Base-by-base conservation (phyloP, 2,113 vertebrate genomes). In the Rhegmatorhina hoffmannsi region DNA sequence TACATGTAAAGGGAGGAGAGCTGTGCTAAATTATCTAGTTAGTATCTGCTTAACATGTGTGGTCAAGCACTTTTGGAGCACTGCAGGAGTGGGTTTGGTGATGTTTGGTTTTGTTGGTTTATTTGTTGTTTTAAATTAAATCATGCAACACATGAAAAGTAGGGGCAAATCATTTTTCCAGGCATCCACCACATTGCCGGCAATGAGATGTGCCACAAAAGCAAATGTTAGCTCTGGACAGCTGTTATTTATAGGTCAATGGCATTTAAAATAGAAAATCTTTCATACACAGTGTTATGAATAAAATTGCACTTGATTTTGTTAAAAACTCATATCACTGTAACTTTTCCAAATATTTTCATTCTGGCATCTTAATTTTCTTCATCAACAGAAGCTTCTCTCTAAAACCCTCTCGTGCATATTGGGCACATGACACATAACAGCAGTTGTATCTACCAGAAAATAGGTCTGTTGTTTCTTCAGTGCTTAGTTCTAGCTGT, bases 231-330 rank as follows among this genome's bases (percentile, higher is more conserved):
- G 93, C 96, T 94, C 95, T 95, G 96, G 84, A 83, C 92, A 97
- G 96, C 86, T 97, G 96, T 94, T 95, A 90, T 67, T 77, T 97
- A 91, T 83, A 95, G 89, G 94, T 98, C 97, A 98, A 97, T 97
- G 96, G 97, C 97, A 97, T 97, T 97, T 97, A 98, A 98, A 97
- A 97, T 98, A 98, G 97, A 98, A 97, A 92, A 97, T 98, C 95
- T 98, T 97, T 96, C 98, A 97, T 97, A 97, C 92, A 97, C 97
- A 97, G 97, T 97, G 94, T 98, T 97, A 97, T 97, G 98, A 98
- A 98, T 97, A 98, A 98, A 98, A 98, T 97, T 98, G 98, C 97
- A 98, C 97, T 98, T 98, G 95, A 96, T 98, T 98, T 98, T 95
- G 94, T 96, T 97, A 97, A 94, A 97, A 98, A 96, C 96, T 97